These are phyloP conservation scores for Amphiprion ocellaris DNA, from an alignment of 2,113 vertebrate species.

Conservation along the genomic window DNA sequence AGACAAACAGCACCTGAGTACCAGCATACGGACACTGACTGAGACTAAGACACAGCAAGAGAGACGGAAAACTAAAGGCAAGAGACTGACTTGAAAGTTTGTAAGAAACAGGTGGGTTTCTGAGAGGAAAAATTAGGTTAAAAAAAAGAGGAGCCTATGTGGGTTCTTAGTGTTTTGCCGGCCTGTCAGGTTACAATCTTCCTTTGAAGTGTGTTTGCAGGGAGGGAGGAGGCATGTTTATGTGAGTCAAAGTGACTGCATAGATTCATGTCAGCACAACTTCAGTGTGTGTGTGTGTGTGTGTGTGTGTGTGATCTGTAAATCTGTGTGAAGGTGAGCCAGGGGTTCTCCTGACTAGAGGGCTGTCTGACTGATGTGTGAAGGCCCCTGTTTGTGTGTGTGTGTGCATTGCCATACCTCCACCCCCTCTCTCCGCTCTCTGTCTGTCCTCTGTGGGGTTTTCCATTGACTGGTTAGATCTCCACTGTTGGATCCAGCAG, in stretches of 20 bases:
- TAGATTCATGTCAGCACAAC: constrained; percentile 78
- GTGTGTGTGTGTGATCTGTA: constrained; percentile 72
- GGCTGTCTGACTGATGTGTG: constrained; percentile 82
- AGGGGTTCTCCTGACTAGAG: constrained; percentile 87
- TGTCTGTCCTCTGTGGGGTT: constrained; percentile 71
- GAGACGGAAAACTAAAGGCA: constrained; percentile 27
- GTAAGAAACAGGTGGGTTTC: constrained; percentile 77
- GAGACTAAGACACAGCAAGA: constrained; percentile 37
- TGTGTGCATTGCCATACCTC: constrained; percentile 47
- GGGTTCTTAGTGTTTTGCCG: constrained; percentile 74
- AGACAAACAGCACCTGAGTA: constrained; percentile 71
- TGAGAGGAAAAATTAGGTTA: constrained; percentile 36
- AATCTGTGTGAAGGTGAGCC: constrained; percentile 87
- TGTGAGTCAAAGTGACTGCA: constrained; percentile 77
- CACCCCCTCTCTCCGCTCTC: constrained; percentile 32
- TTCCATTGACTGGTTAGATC: constrained; percentile 72
- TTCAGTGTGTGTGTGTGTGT: constrained; percentile 54
- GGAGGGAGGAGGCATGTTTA: constrained; percentile 73
- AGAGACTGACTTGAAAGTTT: constrained; percentile 60
- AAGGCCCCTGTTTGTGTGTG: constrained; percentile 40
- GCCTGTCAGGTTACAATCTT: constrained; percentile 73
- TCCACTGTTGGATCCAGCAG: constrained; percentile 44
- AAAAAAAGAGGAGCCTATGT: constrained; percentile 63
- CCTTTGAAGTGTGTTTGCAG: constrained; percentile 76
- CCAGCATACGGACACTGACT: constrained; percentile 65